Percentiles rank a stretch among this genome's conserved stretches.
These are phyloP conservation scores for Cyanoramphus novaezelandiae DNA, from an alignment of 2,113 vertebrate species.

Conservation along the genomic window DNA sequence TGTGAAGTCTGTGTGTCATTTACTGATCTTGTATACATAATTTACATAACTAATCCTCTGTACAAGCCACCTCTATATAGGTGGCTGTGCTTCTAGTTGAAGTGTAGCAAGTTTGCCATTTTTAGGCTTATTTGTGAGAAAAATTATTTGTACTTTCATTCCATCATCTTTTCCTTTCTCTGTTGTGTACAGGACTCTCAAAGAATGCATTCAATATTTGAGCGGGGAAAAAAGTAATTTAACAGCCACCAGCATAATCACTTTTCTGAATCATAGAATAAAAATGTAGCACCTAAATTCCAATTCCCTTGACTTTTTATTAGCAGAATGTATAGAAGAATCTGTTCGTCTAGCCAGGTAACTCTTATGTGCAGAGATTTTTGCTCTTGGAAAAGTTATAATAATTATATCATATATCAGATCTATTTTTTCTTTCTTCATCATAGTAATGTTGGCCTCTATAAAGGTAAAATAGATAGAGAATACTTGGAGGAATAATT, in stretches of 20 bases:
- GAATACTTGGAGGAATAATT: background rate
- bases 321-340: background rate
- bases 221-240: rapidly evolving
- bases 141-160: background rate
- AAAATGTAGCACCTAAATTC: background rate
- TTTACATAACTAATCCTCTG: background rate
- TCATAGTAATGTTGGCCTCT: background rate
- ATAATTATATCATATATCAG: background rate
- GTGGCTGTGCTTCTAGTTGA: background rate
- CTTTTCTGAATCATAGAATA: background rate
- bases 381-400: background rate
- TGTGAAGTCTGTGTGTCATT: background rate
- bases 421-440: background rate
- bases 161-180: background rate
- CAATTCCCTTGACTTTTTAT: background rate
- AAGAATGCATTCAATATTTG: background rate
- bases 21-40: background rate
- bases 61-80: background rate
- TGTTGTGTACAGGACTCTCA: background rate
- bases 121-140: background rate
- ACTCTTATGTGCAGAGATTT: background rate
- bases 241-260: background rate
- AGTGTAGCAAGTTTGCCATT: background rate
- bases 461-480: background rate
- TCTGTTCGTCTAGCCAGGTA: background rate